phyloP scores from a whole-genome alignment of 1,140 invertebrate species.

The Neotoxoptera formosana region DNA sequence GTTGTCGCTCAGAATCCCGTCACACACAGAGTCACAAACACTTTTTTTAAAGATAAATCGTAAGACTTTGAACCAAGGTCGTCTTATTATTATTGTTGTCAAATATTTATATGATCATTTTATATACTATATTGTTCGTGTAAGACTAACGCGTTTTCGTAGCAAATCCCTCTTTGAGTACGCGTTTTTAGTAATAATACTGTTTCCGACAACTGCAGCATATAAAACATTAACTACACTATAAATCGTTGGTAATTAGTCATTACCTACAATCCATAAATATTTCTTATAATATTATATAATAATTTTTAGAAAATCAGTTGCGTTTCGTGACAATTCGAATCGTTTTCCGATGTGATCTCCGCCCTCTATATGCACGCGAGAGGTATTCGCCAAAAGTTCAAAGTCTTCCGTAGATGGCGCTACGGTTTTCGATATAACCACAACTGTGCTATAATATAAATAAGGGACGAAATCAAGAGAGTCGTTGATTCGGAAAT shows the following conservation, averaged over 20 bases:
- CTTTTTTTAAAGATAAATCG: too few species aligned
- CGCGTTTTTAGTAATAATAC: background rate
- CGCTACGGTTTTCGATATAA: slow-evolving; percentile 8
- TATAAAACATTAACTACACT: background rate
- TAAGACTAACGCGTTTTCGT: background rate
- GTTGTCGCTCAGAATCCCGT: too few species aligned
- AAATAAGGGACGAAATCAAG: background rate
- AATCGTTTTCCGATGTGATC: background rate
- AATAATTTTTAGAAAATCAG: background rate
- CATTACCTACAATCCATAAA: background rate
- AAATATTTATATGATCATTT: too few species aligned
- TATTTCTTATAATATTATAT: background rate
- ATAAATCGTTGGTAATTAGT: background rate
- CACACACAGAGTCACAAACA: too few species aligned
- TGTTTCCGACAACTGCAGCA: background rate
- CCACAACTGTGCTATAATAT: background rate
- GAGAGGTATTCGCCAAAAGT: background rate
- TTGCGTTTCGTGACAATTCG: background rate
- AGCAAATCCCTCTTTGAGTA: background rate
- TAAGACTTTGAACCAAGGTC: too few species aligned
- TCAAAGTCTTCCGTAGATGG: background rate
- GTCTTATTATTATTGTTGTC: too few species aligned
- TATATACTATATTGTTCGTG: too few species aligned
- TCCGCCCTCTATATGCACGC: background rate
- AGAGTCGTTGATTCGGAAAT: background rate